These are phyloP conservation scores for Sebastes fasciatus DNA, from an alignment of 2,113 vertebrate genomes.

Conservation along the genomic window DNA sequence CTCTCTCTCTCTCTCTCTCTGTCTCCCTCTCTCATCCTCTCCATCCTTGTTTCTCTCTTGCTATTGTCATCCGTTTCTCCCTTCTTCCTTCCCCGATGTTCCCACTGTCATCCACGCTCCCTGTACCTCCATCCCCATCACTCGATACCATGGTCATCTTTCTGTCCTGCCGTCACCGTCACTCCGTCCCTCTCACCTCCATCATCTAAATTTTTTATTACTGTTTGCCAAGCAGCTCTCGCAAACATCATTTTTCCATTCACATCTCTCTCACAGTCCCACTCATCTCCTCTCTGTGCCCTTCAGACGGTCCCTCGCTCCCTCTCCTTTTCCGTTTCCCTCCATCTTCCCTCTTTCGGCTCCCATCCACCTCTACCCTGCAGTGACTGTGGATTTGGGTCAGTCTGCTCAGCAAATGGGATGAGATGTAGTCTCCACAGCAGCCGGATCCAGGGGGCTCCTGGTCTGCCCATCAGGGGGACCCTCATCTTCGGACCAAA, in stretches of 20 bases:
- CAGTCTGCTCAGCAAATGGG: conserved; percentile 79
- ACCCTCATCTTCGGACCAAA: conserved; percentile 65
- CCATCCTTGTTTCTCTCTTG: conserved; percentile 56
- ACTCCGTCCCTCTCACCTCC: conserved; percentile 37
- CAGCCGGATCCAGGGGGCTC: conserved; percentile 81
- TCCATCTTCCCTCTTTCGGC: conserved; percentile 69
- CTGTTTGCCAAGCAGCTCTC: conserved; percentile 41
- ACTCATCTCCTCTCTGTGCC: conserved; percentile 71
- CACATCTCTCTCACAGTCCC: conserved; percentile 49
- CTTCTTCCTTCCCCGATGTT: conserved; percentile 50
- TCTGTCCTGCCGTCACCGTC: conserved; percentile 48
- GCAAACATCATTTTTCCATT: conserved; percentile 32
- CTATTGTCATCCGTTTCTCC: conserved; percentile 38
- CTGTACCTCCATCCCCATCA: conserved; percentile 57
- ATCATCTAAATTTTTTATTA: conserved; percentile 44
- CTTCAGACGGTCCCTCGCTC: conserved; percentile 77
- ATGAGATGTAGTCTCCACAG: conserved; percentile 85
- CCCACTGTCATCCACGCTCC: conserved; percentile 59
- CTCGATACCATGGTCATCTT: conserved; percentile 39
- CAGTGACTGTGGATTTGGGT: conserved; percentile 75
- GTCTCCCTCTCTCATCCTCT: conserved; percentile 50
- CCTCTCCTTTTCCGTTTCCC: conserved; percentile 59
- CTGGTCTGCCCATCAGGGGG: conserved; percentile 78
- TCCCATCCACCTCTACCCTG: conserved; percentile 56
- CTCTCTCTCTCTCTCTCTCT: conserved; percentile 42